These are phyloP conservation scores for Poecilia picta DNA, from an alignment of 2,797 vertebrate species.

Conservation along the genomic window DNA sequence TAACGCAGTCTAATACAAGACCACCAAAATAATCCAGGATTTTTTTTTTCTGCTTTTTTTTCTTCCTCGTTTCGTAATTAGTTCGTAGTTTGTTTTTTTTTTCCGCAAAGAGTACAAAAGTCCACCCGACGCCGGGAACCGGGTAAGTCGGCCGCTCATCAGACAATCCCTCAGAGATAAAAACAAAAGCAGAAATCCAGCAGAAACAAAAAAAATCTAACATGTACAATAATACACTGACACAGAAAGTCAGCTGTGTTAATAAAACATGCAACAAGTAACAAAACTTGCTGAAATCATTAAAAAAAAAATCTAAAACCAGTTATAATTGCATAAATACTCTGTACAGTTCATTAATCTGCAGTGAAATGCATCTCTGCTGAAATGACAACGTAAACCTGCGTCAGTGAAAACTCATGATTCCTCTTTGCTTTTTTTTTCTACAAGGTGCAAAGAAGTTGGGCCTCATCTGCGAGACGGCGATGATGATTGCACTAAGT, in stretches of 20 bases:
- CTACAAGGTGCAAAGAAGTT: constrained; percentile 90
- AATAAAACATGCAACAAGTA: constrained; percentile 99
- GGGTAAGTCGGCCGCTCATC: constrained; percentile 64
- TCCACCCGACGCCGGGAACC: constrained; percentile 85
- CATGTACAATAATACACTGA: constrained; percentile 97
- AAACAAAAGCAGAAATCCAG: neutral
- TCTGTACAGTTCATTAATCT: constrained; percentile 94
- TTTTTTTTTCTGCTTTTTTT: constrained; percentile 29
- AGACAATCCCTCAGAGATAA: constrained; percentile 75
- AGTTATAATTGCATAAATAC: constrained; percentile 98
- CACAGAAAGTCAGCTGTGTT: constrained; percentile 99
- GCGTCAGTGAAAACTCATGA: constrained; percentile 76
- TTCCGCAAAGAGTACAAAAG: constrained; percentile 90
- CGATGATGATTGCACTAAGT: constrained; percentile 80
- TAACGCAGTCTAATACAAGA: constrained; percentile 94
- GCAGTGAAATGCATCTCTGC: constrained; percentile 84
- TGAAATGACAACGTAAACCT: constrained; percentile 85
- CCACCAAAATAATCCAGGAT: constrained; percentile 86
- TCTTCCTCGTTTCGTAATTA: constrained; percentile 48
- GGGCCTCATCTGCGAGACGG: constrained; percentile 78
- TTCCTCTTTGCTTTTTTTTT: constrained; percentile 74
- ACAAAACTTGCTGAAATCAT: constrained; percentile 98
- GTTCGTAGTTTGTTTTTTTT: constrained; percentile 46
- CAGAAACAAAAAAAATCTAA: constrained; percentile 57
- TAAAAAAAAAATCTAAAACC: constrained; percentile 93